Percentiles rank a stretch among this genome's conserved stretches.
phyloP scores from a whole-genome alignment of 2,113 vertebrate genomes.

The Amphiprion percula region DNA sequence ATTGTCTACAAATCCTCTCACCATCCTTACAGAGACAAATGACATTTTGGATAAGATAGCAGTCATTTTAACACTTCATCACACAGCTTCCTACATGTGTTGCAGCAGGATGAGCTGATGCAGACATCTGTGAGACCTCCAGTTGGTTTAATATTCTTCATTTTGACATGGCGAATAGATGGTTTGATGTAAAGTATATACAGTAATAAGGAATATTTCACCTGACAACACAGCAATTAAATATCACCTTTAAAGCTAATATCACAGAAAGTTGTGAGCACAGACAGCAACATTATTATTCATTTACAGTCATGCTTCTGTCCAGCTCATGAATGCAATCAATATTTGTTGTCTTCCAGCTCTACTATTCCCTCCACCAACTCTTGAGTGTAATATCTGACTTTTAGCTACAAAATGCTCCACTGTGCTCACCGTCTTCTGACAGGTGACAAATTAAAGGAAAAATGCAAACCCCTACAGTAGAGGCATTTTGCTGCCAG shows the following conservation, averaged over 20 bases:
- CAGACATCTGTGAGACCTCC: not conserved
- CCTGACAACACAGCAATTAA: not conserved
- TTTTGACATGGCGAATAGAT: slow-evolving; percentile 22
- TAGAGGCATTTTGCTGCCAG: too few species aligned
- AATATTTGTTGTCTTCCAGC: too few species aligned
- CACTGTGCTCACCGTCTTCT: too few species aligned
- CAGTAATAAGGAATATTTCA: not conserved
- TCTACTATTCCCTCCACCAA: too few species aligned
- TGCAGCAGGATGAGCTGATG: slow-evolving; percentile 16
- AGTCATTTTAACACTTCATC: slow-evolving; percentile 24
- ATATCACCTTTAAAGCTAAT: not conserved
- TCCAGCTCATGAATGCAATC: too few species aligned
- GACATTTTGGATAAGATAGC: slow-evolving; percentile 12
- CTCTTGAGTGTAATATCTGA: too few species aligned
- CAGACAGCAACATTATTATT: not conserved
- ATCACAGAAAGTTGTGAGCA: not conserved
- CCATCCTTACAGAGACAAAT: slow-evolving; percentile 9
- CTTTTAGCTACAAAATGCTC: too few species aligned
- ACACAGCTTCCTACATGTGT: slow-evolving; percentile 19
- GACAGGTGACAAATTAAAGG: too few species aligned
- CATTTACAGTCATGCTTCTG: not conserved
- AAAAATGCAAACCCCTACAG: too few species aligned
- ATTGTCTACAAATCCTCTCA: slow-evolving; percentile 4
- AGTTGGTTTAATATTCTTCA: not conserved
- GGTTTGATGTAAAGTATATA: not conserved